phyloP scores from a whole-genome alignment of 2,888 invertebrate genomes.

The Agrochola lychnidis region DNA sequence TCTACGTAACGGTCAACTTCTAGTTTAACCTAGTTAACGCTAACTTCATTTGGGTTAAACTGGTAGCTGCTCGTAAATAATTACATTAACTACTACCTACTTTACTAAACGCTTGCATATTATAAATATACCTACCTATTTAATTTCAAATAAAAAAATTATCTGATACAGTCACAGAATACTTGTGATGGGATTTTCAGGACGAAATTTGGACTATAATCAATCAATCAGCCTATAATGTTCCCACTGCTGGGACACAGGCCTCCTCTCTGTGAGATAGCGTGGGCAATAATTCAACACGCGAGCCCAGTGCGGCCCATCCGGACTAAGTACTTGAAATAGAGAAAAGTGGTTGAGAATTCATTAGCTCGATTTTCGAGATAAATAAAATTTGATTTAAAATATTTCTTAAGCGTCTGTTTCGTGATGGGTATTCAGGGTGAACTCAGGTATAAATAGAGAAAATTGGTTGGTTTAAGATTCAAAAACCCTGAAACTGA shows the following conservation, averaged over 20 bases:
- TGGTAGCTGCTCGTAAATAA: slow-evolving; percentile 29
- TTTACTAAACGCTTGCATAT: slow-evolving; percentile 13
- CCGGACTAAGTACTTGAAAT: background rate
- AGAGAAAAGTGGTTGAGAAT: background rate
- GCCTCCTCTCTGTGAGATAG: too few relatives aligned
- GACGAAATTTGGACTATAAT: background rate
- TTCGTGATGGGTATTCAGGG: background rate
- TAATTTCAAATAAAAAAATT: background rate
- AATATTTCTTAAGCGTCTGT: background rate
- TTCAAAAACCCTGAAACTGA: background rate
- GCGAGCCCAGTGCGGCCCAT: too few relatives aligned
- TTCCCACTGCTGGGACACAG: too few relatives aligned
- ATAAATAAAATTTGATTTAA: background rate
- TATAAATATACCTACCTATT: background rate
- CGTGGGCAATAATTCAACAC: too few relatives aligned
- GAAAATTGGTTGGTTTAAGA: background rate
- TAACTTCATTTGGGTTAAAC: slow-evolving; percentile 37
- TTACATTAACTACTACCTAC: slow-evolving; percentile 13
- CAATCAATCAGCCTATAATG: too few relatives aligned
- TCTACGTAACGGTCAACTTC: slow-evolving; percentile 15
- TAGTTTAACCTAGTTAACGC: slow-evolving; percentile 46
- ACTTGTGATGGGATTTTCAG: background rate
- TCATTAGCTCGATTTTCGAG: background rate
- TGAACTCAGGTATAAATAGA: background rate
- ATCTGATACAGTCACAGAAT: background rate